Conservation (phyloP, 2,888 invertebrate genomes). For the Petrolisthes cinctipes region DNA sequence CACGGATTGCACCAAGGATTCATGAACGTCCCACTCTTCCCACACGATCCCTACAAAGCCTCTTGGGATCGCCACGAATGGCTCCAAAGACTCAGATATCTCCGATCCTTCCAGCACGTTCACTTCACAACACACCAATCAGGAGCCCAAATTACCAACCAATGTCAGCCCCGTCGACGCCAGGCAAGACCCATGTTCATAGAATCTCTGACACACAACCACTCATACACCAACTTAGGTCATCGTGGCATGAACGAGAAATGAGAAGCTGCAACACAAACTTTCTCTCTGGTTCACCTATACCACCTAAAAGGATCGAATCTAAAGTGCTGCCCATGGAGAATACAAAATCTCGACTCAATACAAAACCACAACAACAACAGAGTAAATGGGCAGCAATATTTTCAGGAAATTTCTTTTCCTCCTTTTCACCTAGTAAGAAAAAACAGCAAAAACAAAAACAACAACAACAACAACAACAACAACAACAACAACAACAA, state of each 20-base stretch:
- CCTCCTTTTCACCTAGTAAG: conserved; percentile 58
- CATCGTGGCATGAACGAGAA: conserved; percentile 63
- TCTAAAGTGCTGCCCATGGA: not conserved
- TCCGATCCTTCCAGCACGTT: conserved; percentile 51
- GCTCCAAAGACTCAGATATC: conserved; percentile 61
- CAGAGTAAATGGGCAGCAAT: conserved; percentile 62
- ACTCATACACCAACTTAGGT: conserved; percentile 52
- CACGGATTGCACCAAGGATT: not conserved
- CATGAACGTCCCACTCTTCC: no score
- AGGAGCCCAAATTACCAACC: conserved; percentile 57
- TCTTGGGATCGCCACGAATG: conserved; percentile 61
- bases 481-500: conserved; percentile 27
- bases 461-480: conserved; percentile 37
- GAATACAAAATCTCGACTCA: conserved; percentile 42
- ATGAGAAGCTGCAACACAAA: conserved; percentile 59
- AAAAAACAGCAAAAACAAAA: conserved; percentile 59
- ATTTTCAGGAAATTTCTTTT: conserved; percentile 58
- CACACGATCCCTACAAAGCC: conserved; percentile 39
- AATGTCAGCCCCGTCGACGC: conserved; percentile 63
- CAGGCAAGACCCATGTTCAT: conserved; percentile 60
- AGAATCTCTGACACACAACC: conserved; percentile 43
- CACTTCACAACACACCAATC: conserved; percentile 61
- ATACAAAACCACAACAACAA: conserved; percentile 59
- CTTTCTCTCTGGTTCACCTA: conserved; percentile 39
- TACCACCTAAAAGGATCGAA: no score